These are phyloP conservation scores for Tiliqua scincoides DNA, from an alignment of 2,113 vertebrate genomes.

Conservation along the genomic window DNA sequence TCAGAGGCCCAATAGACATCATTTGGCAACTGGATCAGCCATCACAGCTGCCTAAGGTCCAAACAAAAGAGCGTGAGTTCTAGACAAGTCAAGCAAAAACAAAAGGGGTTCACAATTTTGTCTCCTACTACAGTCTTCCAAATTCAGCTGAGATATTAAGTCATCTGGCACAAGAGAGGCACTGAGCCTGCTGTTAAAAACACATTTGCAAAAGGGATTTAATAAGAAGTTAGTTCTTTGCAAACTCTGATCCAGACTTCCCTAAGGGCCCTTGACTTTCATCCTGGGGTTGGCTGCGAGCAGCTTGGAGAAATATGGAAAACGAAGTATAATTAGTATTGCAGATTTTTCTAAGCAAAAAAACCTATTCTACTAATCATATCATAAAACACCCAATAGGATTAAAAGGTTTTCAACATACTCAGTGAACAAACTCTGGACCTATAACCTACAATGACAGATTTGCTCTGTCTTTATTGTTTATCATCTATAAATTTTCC, in stretches of 20 bases:
- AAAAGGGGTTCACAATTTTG: slow-evolving; percentile 21
- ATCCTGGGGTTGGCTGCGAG: not conserved
- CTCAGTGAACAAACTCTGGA: not conserved
- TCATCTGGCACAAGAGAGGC: not conserved
- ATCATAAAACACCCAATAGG: not conserved
- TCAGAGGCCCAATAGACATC: not conserved
- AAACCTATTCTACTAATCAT: slow-evolving; percentile 15
- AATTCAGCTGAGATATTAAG: slow-evolving; percentile 14
- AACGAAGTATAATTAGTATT: not conserved
- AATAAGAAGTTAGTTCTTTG: slow-evolving; percentile 12
- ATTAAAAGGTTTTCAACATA: not conserved
- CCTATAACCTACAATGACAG: not conserved
- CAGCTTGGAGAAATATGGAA: not conserved
- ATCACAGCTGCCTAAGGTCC: slow-evolving; percentile 24
- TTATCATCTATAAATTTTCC: not conserved
- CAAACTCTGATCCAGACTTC: not conserved
- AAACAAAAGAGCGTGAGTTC: slow-evolving; percentile 8
- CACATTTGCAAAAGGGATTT: slow-evolving; percentile 5
- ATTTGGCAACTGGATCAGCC: slow-evolving; percentile 15
- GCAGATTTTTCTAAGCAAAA: not conserved
- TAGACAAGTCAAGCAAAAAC: slow-evolving; percentile 23
- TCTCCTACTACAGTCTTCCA: slow-evolving; percentile 8
- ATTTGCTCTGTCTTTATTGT: not conserved
- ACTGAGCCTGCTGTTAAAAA: not conserved
- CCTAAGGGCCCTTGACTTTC: slow-evolving; percentile 8